A percentile compares a stretch with the other conserved stretches of the same genome.
phyloP scores from a whole-genome alignment of 2,113 vertebrate species.

The Cercocebus atys region DNA sequence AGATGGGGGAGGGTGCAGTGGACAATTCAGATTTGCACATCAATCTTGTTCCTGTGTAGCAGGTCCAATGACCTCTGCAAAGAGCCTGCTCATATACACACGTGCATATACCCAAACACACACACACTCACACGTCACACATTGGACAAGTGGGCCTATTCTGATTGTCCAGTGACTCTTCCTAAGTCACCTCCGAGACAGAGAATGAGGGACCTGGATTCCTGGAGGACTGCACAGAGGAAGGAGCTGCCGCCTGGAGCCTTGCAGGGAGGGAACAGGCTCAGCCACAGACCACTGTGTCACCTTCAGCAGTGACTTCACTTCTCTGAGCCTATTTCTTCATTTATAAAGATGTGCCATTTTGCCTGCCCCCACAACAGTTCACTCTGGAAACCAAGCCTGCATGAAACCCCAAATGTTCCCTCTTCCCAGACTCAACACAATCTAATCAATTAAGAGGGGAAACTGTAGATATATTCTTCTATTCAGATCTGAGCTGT shows the following conservation, averaged over 20 bases:
- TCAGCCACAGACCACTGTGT: not conserved
- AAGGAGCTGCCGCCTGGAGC: not conserved
- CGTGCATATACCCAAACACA: rapidly evolving
- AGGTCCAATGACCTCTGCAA: not conserved
- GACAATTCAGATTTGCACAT: not conserved
- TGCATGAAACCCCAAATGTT: not conserved
- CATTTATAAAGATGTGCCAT: not conserved
- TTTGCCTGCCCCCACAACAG: not conserved
- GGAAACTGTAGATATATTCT: not conserved
- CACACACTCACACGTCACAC: rapidly evolving
- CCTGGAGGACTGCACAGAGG: not conserved
- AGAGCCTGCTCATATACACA: not conserved
- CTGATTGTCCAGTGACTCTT: not conserved
- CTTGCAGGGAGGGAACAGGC: not conserved
- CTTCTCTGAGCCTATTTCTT: not conserved
- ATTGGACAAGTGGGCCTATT: not conserved
- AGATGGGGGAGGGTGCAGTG: not conserved
- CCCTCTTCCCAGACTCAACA: not conserved
- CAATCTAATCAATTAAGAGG: not conserved
- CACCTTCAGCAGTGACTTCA: not conserved
- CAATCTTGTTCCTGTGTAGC: not conserved
- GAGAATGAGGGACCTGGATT: not conserved
- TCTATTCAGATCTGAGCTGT: not conserved
- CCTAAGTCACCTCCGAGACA: not conserved
- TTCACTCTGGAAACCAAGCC: not conserved